A percentile compares a stretch with the other conserved stretches of the same genome.
These are phyloP conservation scores for Eutrigla gurnardus DNA, from an alignment of 2,797 vertebrate genomes.

Conservation along the genomic window DNA sequence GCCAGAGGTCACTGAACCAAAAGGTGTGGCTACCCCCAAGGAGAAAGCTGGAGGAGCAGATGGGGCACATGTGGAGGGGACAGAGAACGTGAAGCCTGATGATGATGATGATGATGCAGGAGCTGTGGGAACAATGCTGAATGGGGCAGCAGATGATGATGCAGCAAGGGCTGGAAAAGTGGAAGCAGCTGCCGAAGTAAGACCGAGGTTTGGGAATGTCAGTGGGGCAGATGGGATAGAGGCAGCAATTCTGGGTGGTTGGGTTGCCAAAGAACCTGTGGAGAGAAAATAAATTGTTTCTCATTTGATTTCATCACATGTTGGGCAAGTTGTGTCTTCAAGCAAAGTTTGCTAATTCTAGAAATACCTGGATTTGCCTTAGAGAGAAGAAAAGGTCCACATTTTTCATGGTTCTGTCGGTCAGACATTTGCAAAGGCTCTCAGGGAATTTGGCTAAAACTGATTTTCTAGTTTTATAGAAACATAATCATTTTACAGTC, in stretches of 20 bases:
- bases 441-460: not conserved
- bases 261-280: constrained; percentile 61
- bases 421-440: not conserved
- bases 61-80: constrained; percentile 60
- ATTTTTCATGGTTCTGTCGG: constrained; percentile 1
- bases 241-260: constrained; percentile 53
- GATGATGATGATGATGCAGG: constrained; percentile 68
- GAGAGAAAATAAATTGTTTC: constrained; percentile 41
- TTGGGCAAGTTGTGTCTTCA: not conserved
- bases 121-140: constrained; percentile 70
- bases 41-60: constrained; percentile 66
- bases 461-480: not conserved
- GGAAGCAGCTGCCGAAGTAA: constrained; percentile 46
- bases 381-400: not conserved
- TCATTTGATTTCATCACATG: constrained; percentile 18
- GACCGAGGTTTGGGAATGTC: constrained; percentile 63
- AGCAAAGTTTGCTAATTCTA: not conserved
- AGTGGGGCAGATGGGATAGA: constrained; percentile 45
- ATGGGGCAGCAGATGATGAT: constrained; percentile 47
- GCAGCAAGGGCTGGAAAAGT: constrained; percentile 51
- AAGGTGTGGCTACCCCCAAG: constrained; percentile 45
- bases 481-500: constrained; percentile 2
- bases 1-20: constrained; percentile 59
- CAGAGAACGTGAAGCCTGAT: constrained; percentile 68
- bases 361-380: not conserved